These are phyloP conservation scores for Lontra canadensis DNA, from an alignment of 2,113 vertebrate genomes.

Conservation along the genomic window DNA sequence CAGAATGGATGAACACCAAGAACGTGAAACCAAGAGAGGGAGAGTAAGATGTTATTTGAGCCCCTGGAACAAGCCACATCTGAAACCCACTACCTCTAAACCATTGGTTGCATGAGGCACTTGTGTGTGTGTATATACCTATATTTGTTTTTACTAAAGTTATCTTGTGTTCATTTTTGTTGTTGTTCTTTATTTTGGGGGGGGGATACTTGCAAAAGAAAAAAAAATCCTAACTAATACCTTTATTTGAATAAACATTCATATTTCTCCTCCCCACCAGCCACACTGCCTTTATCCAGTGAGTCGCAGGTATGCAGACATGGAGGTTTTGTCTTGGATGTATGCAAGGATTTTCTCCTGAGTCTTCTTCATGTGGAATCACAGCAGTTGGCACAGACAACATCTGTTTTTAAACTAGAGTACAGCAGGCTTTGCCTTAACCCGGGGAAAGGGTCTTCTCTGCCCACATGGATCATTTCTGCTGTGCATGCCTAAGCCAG, in stretches of 20 bases:
- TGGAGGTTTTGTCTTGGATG: not conserved
- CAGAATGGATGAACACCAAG: not conserved
- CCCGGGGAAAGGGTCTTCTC: not conserved
- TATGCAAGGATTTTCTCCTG: not conserved
- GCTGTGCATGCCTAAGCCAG: not conserved
- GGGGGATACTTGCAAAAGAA: not conserved
- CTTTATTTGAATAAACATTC: not conserved
- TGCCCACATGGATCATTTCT: not conserved
- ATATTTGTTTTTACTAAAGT: not conserved
- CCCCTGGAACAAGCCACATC: not conserved
- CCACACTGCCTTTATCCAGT: not conserved
- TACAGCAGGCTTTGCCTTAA: not conserved
- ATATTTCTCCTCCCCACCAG: not conserved
- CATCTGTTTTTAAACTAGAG: not conserved
- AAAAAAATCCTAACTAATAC: not conserved
- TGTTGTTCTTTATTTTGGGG: not conserved
- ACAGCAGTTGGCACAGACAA: not conserved
- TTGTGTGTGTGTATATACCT: too few species aligned
- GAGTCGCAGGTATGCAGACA: not conserved
- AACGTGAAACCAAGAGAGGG: not conserved
- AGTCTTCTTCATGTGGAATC: not conserved
- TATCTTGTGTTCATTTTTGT: not conserved
- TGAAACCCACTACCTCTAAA: not conserved
- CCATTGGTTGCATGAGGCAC: not conserved
- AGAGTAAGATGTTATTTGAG: not conserved